Evolutionary conservation across 2,888 invertebrate genomes (phyloP).

Genomic region (Diplolepis rosae): DNA sequence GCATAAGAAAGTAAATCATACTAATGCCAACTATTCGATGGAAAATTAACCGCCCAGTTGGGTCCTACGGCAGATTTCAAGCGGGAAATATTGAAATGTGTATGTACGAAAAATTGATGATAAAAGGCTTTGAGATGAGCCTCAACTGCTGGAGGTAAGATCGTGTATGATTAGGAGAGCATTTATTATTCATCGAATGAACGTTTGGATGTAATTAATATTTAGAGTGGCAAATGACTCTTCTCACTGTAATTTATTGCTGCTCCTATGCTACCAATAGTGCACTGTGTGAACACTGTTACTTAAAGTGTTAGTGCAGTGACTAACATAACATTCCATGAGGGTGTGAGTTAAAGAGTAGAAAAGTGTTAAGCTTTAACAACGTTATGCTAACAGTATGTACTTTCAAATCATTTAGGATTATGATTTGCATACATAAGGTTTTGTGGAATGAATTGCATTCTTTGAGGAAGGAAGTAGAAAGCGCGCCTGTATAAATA

Average conservation of each 20-base stretch:
- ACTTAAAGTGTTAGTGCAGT: slow-evolving; percentile 24
- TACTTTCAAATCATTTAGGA: background rate
- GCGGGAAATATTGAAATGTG: slow-evolving; percentile 28
- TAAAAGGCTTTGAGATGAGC: slow-evolving; percentile 4
- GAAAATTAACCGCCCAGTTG: slow-evolving; percentile 10
- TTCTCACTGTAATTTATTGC: slow-evolving; percentile 24
- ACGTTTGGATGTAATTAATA: slow-evolving; percentile 27
- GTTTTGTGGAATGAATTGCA: background rate
- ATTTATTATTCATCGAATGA: slow-evolving; percentile 27
- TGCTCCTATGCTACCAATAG: slow-evolving; percentile 17
- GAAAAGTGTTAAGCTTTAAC: background rate
- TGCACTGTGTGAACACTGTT: slow-evolving; percentile 18
- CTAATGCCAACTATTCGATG: slow-evolving; percentile 24
- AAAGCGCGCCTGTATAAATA: background rate
- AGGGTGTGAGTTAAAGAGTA: background rate
- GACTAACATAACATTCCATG: slow-evolving; percentile 17
- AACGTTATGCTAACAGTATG: background rate
- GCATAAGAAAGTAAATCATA: slow-evolving; percentile 22
- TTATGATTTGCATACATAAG: background rate
- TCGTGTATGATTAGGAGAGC: slow-evolving; percentile 23
- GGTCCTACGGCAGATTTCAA: slow-evolving; percentile 15
- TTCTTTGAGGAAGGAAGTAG: background rate
- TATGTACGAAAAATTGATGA: slow-evolving; percentile 25
- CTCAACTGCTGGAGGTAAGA: slow-evolving; percentile 6
- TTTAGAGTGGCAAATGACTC: slow-evolving; percentile 24